Conservation (phyloP, 1,140 invertebrate species). For the Notospermus geniculatus region DNA sequence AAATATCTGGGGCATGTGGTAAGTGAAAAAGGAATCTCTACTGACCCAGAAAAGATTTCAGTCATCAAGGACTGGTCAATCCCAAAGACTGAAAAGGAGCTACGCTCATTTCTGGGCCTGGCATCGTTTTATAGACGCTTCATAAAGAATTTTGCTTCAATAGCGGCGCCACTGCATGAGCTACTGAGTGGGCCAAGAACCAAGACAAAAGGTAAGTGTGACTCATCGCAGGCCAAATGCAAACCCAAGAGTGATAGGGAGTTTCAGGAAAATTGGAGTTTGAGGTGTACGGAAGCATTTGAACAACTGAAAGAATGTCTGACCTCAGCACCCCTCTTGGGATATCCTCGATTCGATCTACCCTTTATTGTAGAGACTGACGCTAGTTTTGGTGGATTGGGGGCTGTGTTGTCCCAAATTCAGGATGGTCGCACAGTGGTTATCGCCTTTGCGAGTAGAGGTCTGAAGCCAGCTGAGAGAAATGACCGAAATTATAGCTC, state of each 20-base stretch:
- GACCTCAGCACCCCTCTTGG: slow-evolving; percentile 21
- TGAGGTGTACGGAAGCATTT: slow-evolving; percentile 16
- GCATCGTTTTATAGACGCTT: slow-evolving; percentile 57
- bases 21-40: slow-evolving; percentile 5
- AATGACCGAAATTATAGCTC: slow-evolving; percentile 19
- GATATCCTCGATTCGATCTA: slow-evolving; percentile 21
- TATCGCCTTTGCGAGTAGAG: slow-evolving; percentile 17
- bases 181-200: slow-evolving; percentile 19
- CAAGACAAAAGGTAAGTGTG: background rate
- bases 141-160: slow-evolving; percentile 45
- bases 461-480: slow-evolving; percentile 17
- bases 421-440: slow-evolving; percentile 16
- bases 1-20: slow-evolving; percentile 27
- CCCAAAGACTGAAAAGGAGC: slow-evolving; percentile 47
- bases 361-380: slow-evolving; percentile 31
- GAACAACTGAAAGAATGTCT: slow-evolving; percentile 16
- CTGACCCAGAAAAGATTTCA: slow-evolving; percentile 19
- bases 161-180: slow-evolving; percentile 41
- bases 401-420: slow-evolving; percentile 35
- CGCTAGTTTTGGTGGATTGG: slow-evolving; percentile 28
- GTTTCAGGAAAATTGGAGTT: slow-evolving; percentile 13
- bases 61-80: slow-evolving; percentile 40
- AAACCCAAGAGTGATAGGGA: background rate
- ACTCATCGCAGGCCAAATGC: background rate
- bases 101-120: slow-evolving; percentile 56